A percentile compares a stretch with the other conserved stretches of the same genome.
Conservation (phyloP, 2,113 vertebrate genomes). For the Rallus limicola region DNA sequence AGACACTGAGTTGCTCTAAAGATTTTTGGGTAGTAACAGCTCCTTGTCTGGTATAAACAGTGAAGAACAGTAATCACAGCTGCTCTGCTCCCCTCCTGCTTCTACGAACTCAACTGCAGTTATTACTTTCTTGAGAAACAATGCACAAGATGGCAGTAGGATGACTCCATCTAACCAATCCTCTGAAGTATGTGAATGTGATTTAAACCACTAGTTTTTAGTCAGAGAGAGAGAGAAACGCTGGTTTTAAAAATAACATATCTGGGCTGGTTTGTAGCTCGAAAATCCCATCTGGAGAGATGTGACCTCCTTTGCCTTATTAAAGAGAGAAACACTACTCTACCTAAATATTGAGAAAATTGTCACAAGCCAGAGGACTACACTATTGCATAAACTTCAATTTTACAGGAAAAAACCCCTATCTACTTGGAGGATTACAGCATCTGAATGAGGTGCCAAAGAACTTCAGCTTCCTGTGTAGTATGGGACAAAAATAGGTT, state of each 20-base stretch:
- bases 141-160: neutral
- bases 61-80: neutral
- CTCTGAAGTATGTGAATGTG: neutral
- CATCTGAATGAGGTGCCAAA: neutral
- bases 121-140: neutral
- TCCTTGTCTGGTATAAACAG: neutral
- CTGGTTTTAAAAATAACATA: neutral
- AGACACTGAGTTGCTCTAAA: neutral
- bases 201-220: neutral
- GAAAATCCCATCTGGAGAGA: neutral
- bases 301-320: neutral
- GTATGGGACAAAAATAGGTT: constrained; percentile 30
- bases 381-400: neutral
- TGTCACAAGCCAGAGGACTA: neutral
- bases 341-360: neutral
- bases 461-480: constrained; percentile 27
- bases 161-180: neutral
- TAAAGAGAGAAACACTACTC: neutral
- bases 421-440: neutral
- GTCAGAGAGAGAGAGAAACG: neutral
- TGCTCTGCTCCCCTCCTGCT: neutral
- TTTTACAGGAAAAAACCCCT: neutral
- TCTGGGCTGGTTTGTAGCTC: neutral
- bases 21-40: neutral
- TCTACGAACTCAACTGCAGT: neutral